phyloP scores from a whole-genome alignment of 2,888 invertebrate genomes.

The Andrena fulva region DNA sequence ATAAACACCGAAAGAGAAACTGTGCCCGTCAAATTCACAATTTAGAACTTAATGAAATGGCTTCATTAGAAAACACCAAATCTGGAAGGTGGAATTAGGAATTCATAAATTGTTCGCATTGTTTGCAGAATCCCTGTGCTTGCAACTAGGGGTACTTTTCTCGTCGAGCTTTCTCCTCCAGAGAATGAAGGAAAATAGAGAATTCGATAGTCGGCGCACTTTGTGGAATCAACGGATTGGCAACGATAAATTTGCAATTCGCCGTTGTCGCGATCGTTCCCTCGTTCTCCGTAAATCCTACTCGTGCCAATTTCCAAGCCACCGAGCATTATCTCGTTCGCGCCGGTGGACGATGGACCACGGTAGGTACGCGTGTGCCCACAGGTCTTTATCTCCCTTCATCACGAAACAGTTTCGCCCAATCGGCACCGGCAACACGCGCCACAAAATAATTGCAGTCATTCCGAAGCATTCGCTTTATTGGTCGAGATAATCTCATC shows the following conservation, averaged over 20 bases:
- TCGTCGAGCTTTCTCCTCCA: background rate
- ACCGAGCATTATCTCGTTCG: constrained; percentile 35
- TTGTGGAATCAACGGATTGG: background rate
- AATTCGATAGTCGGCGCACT: background rate
- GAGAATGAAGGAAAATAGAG: background rate
- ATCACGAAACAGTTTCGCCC: constrained; percentile 59
- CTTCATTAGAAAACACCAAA: no score
- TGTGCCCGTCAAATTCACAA: background rate
- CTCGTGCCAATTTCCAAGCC: background rate
- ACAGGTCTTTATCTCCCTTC: constrained; percentile 57
- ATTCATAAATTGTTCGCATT: no score
- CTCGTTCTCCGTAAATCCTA: background rate
- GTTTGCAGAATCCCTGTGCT: background rate
- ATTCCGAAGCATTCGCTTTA: constrained; percentile 82
- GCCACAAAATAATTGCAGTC: constrained; percentile 82
- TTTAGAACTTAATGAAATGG: no score
- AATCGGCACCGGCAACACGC: constrained; percentile 77
- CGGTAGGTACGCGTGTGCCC: constrained; percentile 32
- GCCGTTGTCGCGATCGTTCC: background rate
- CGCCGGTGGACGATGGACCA: constrained; percentile 11
- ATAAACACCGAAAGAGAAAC: background rate
- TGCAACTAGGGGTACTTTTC: background rate
- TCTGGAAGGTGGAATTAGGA: no score
- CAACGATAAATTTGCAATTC: background rate
- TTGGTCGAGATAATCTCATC: constrained; percentile 82